A percentile compares a stretch with the other conserved stretches of the same genome.
Conservation (phyloP, 2,797 vertebrate species). For the Aldrovandia affinis region DNA sequence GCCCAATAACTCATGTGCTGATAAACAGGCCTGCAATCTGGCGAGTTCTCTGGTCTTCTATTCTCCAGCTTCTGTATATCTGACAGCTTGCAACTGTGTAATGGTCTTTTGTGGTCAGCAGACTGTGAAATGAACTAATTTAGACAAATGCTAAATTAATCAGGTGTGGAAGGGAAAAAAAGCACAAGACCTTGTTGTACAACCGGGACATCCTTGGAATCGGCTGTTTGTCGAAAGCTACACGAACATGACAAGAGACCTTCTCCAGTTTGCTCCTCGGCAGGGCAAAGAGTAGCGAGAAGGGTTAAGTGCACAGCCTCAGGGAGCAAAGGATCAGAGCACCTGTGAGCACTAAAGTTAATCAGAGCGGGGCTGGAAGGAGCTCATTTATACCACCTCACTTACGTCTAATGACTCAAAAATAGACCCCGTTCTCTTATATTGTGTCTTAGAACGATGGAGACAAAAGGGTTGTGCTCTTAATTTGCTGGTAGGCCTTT, state of each 20-base stretch:
- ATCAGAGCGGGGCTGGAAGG: constrained; percentile 35
- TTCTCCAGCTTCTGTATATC: constrained; percentile 55
- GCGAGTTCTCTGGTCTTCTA: constrained; percentile 54
- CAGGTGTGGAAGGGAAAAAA: constrained; percentile 13
- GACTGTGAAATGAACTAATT: constrained; percentile 41
- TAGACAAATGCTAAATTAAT: constrained; percentile 32
- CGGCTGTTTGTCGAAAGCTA: constrained; percentile 13
- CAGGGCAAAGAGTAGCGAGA: constrained; percentile 24
- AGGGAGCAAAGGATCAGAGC: constrained; percentile 8
- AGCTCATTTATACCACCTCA: constrained; percentile 37
- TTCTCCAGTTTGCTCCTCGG: background rate
- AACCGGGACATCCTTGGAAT: background rate
- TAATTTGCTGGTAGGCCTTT: constrained; percentile 64
- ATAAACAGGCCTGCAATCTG: constrained; percentile 57
- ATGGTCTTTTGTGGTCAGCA: constrained; percentile 61
- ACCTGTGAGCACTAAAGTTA: constrained; percentile 46
- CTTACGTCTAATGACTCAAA: constrained; percentile 58
- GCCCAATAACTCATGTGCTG: constrained; percentile 73
- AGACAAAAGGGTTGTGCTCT: constrained; percentile 64
- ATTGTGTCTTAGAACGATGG: constrained; percentile 64
- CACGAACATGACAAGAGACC: constrained; percentile 16
- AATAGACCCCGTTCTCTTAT: constrained; percentile 66
- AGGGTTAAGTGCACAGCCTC: constrained; percentile 30
- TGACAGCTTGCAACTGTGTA: constrained; percentile 61
- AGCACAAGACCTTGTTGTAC: constrained; percentile 13